Evolutionary conservation across 2,888 invertebrate genomes (phyloP), one percentile per base, ranked within the genome.

Genomic region (Nomada ruficornis): DNA sequence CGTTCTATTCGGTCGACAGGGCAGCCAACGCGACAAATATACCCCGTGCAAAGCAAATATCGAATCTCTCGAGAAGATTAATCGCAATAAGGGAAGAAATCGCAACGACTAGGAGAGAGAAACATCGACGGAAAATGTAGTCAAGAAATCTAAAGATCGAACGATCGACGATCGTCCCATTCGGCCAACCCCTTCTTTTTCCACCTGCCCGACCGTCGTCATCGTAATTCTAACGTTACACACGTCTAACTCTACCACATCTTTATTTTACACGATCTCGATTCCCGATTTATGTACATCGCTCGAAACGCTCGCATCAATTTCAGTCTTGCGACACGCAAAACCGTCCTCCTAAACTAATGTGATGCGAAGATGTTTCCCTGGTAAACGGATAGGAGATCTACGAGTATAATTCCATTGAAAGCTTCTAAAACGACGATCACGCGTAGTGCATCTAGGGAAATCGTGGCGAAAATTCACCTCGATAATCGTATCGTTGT

Each of bases 191-290:
- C 77, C 81, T 77, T 60, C 42, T 26, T 63, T 77, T 70, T 4
- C 60, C 18, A 26, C 18, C 36, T n/a, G 23, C 59, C 65, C 10
- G 9, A 54, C 15, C 50, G 15, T 50, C 50, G 20, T 57, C 70
- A 11, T 47, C 15, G 44, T 70, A 65, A 70, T 70, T 52, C 47
- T 71, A 76, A 18, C 62, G 42, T 72, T 69, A 80, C 64, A 71
- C 70, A 57, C 67, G 20, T 36, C 70, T 60, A 77, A 44, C 29
- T 63, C 44, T 70, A 69, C 65, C 67, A 57, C 50, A 23, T 7
- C 59, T 64, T 77, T 85, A 85, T 79, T 71, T 86, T 85, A 81
- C 87, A 86, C 76, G 69, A 47, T 62, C 62, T 5, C 70, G 29
- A 29, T 29, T 57, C 15, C 13, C 42, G 26, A 13, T 44, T 47